Percentiles rank a stretch among this genome's conserved stretches.
Conservation (phyloP, 2,113 vertebrate species). For the Anarhynchus alexandrinus region DNA sequence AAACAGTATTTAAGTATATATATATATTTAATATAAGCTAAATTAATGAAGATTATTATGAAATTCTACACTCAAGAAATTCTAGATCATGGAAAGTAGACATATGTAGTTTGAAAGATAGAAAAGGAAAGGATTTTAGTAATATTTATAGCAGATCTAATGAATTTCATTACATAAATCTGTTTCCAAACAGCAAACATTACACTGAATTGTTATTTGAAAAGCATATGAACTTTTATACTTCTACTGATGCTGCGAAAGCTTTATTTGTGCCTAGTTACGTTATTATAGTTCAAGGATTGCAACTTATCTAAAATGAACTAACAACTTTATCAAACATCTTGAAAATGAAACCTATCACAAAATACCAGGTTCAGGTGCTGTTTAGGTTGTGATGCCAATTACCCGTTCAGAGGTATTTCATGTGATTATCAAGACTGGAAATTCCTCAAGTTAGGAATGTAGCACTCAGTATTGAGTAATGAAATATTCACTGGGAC, state of each 20-base stretch:
- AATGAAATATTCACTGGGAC: neutral
- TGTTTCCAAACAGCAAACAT: neutral
- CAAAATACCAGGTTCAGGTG: neutral
- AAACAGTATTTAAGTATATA: neutral
- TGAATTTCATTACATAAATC: neutral
- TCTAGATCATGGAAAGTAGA: neutral
- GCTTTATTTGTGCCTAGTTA: neutral
- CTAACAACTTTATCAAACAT: neutral
- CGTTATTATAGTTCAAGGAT: neutral
- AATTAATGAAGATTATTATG: neutral
- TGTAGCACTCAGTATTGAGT: fast-evolving
- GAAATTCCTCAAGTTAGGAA: neutral
- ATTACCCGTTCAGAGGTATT: neutral
- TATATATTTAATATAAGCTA: no score
- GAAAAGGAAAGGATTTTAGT: neutral
- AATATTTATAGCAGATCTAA: neutral
- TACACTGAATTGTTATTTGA: neutral
- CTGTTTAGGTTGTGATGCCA: neutral
- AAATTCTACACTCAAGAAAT: neutral
- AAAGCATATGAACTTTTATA: neutral
- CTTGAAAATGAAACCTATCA: neutral
- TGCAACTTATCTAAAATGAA: neutral
- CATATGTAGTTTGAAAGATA: neutral
- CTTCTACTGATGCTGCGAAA: neutral
- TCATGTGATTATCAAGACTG: neutral